phyloP scores from a whole-genome alignment of 1,140 invertebrate species.

The Bombus huntii region DNA sequence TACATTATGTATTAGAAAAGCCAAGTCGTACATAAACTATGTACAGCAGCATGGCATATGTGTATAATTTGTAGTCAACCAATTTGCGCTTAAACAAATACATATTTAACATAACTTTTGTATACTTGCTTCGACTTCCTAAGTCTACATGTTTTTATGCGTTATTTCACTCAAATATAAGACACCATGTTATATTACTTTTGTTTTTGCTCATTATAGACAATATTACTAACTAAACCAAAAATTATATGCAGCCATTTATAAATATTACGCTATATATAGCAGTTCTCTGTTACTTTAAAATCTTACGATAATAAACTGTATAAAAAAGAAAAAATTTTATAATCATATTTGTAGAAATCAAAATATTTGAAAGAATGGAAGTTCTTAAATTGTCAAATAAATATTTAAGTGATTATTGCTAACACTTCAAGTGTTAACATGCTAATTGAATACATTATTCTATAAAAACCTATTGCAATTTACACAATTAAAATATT shows the following conservation, averaged over 20 bases:
- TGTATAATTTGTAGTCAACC: constrained; percentile 31
- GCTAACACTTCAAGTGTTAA: neutral
- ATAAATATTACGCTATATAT: constrained; percentile 16
- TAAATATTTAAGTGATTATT: neutral
- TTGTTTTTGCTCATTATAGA: constrained; percentile 14
- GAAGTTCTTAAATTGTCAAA: neutral
- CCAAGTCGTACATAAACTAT: constrained; percentile 59
- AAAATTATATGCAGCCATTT: constrained; percentile 25
- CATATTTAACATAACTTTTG: constrained; percentile 35
- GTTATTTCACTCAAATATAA: constrained; percentile 42
- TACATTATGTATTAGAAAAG: constrained; percentile 66
- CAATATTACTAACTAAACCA: neutral
- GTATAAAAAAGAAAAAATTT: neutral
- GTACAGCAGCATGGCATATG: constrained; percentile 45
- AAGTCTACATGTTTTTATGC: constrained; percentile 36
- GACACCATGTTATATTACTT: constrained; percentile 20
- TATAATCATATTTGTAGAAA: neutral
- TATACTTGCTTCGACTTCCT: constrained; percentile 41
- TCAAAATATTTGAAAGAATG: neutral
- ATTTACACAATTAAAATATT: constrained; percentile 33
- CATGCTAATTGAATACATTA: constrained; percentile 1
- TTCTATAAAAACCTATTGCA: constrained; percentile 27
- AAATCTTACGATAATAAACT: neutral
- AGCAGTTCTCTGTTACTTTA: constrained; percentile 2
- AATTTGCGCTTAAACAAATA: constrained; percentile 47